Evolutionary conservation across 2,113 vertebrate genomes (phyloP).

Genomic region (Coreoperca whiteheadi): DNA sequence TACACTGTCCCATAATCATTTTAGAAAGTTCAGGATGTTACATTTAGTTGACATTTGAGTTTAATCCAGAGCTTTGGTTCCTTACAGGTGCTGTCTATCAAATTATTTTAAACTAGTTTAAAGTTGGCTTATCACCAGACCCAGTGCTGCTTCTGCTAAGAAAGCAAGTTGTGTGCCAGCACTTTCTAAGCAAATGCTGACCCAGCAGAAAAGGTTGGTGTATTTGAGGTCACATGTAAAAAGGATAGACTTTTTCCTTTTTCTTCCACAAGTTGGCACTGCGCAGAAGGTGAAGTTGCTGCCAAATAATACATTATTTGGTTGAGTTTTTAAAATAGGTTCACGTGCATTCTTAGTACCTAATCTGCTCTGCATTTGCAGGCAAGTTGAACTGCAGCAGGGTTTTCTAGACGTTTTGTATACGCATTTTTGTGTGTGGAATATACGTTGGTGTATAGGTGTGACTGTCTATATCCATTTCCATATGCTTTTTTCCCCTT

Average conservation of each 20-base stretch:
- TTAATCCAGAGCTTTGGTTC: constrained; percentile 60
- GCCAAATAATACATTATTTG: constrained; percentile 55
- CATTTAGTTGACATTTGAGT: constrained; percentile 63
- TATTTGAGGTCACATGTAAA: constrained; percentile 71
- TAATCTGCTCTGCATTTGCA: constrained; percentile 21
- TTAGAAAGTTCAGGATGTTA: constrained; percentile 54
- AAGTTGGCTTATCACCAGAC: constrained; percentile 74
- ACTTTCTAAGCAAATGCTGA: constrained; percentile 74
- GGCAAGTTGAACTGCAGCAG: not conserved
- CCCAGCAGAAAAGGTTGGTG: constrained; percentile 59
- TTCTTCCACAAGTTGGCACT: constrained; percentile 53
- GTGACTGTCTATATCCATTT: constrained; percentile 26
- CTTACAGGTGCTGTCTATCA: constrained; percentile 61
- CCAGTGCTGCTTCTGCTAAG: constrained; percentile 57
- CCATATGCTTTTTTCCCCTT: constrained; percentile 1
- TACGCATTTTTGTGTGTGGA: not conserved
- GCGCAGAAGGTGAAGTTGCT: not conserved
- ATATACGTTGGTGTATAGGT: not conserved
- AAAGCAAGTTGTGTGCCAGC: constrained; percentile 69
- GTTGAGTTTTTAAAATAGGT: constrained; percentile 35
- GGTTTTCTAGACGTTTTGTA: not conserved
- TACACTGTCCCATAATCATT: constrained; percentile 29
- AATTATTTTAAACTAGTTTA: constrained; percentile 72
- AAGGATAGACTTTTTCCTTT: constrained; percentile 53
- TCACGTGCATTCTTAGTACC: constrained; percentile 20